These are phyloP conservation scores for Rhabditoides inermis DNA, from an alignment of 2,888 invertebrate genomes.

Conservation along the genomic window DNA sequence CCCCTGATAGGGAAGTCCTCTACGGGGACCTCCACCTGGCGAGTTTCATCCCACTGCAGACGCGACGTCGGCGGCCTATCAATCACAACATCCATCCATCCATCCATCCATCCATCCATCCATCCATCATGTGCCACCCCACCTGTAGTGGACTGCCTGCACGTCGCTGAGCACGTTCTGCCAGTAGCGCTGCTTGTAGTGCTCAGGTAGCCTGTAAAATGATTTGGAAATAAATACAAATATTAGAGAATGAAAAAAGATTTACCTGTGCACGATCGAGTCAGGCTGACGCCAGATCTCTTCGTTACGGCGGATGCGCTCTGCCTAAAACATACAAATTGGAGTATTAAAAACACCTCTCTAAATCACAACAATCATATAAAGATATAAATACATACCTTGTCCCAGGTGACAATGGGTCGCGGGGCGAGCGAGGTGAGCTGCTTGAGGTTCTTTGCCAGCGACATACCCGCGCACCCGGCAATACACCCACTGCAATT, in stretches of 20 bases:
- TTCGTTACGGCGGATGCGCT: conserved; percentile 42
- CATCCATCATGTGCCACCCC: neutral
- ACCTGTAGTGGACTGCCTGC: conserved; percentile 54
- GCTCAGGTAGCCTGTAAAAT: conserved; percentile 46
- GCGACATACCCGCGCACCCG: too few relatives aligned
- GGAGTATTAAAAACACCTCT: too few relatives aligned
- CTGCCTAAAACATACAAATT: conserved; percentile 15
- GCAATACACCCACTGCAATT: too few relatives aligned
- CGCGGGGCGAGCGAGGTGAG: conserved; percentile 29
- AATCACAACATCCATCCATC: neutral
- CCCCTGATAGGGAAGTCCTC: conserved; percentile 32
- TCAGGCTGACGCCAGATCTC: conserved; percentile 47
- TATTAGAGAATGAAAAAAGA: too few relatives aligned
- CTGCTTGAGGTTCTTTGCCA: conserved; percentile 41
- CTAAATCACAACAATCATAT: neutral
- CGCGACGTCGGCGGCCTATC: conserved; percentile 29
- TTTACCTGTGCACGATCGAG: conserved; percentile 47
- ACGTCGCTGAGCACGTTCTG: conserved; percentile 47
- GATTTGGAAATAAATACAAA: too few relatives aligned
- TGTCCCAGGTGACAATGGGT: conserved; percentile 48
- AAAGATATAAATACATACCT: conserved; percentile 7
- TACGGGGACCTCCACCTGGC: conserved; percentile 33
- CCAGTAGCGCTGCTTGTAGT: conserved; percentile 46
- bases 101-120: too few relatives aligned
- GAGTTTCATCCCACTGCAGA: conserved; percentile 31